Conservation (phyloP, 1,140 invertebrate species). For the Drosophila cardini region DNA sequence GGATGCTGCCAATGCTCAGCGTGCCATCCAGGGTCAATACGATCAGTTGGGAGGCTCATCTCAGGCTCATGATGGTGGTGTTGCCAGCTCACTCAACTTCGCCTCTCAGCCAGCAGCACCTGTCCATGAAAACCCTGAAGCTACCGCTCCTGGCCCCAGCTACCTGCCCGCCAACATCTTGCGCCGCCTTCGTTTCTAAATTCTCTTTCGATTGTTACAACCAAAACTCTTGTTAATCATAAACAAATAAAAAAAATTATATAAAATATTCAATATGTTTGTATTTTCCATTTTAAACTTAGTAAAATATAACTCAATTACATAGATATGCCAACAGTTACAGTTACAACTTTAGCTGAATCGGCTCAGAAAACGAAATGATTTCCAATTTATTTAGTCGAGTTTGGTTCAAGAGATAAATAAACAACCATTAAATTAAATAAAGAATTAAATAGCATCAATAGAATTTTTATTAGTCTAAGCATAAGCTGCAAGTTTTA, state of each 20-base stretch:
- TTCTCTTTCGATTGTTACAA: conserved; percentile 1
- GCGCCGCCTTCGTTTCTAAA: conserved; percentile 60
- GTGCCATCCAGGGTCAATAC: conserved; percentile 69
- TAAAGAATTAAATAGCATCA: too few species aligned
- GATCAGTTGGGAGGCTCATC: conserved; percentile 62
- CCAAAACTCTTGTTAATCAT: conserved; percentile 44
- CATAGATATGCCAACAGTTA: too few species aligned
- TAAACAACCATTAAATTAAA: too few species aligned
- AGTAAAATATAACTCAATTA: too few species aligned
- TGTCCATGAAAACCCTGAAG: conserved; percentile 20
- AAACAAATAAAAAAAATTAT: conserved; percentile 38
- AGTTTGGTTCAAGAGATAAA: too few species aligned
- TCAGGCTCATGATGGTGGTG: conserved; percentile 60
- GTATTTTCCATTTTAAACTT: background rate
- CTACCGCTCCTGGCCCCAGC: conserved; percentile 56
- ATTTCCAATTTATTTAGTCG: too few species aligned
- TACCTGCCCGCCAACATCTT: conserved; percentile 71
- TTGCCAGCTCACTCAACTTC: conserved; percentile 68
- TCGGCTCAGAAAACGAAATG: too few species aligned
- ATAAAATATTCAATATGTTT: background rate
- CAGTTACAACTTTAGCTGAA: too few species aligned
- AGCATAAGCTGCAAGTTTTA: too few species aligned
- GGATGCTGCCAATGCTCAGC: conserved; percentile 74
- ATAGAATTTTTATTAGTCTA: too few species aligned
- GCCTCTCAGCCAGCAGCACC: conserved; percentile 53